Evolutionary conservation across 1,140 invertebrate species (phyloP).

Genomic region (Drosophila oshimai): DNA sequence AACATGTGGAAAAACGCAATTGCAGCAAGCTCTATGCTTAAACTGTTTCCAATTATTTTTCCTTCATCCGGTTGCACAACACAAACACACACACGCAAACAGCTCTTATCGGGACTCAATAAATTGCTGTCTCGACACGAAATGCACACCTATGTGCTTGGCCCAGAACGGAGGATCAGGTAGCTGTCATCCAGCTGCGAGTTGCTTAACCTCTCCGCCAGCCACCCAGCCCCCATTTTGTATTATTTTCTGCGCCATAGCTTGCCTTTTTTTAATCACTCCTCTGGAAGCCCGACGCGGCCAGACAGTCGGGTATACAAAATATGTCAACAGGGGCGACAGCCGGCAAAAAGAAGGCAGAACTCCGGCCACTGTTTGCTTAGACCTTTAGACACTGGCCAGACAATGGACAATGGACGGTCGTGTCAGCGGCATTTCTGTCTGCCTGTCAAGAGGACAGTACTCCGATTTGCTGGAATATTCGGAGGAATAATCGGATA

Average conservation of each 20-base stretch:
- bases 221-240: background rate
- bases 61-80: background rate
- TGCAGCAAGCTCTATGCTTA: slow-evolving; percentile 15
- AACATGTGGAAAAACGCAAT: background rate
- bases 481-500: slow-evolving; percentile 23
- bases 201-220: slow-evolving; percentile 53
- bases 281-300: slow-evolving; percentile 1
- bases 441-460: slow-evolving; percentile 22
- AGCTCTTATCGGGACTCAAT: slow-evolving; percentile 43
- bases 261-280: slow-evolving; percentile 56
- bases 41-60: slow-evolving; percentile 46
- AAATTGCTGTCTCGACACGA: slow-evolving; percentile 43
- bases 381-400: slow-evolving; percentile 56
- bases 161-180: slow-evolving; percentile 15
- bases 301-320: slow-evolving; percentile 54
- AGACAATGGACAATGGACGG: slow-evolving; percentile 61
- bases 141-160: slow-evolving; percentile 37
- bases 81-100: background rate
- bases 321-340: slow-evolving; percentile 48
- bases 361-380: slow-evolving; percentile 32
- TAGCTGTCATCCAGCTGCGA: slow-evolving; percentile 35
- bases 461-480: slow-evolving; percentile 3
- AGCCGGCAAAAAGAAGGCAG: slow-evolving; percentile 29
- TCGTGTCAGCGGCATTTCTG: slow-evolving; percentile 43
- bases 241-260: slow-evolving; percentile 27